Evolutionary conservation across 2,888 invertebrate genomes (phyloP).

Genomic region (Unio delphinus): DNA sequence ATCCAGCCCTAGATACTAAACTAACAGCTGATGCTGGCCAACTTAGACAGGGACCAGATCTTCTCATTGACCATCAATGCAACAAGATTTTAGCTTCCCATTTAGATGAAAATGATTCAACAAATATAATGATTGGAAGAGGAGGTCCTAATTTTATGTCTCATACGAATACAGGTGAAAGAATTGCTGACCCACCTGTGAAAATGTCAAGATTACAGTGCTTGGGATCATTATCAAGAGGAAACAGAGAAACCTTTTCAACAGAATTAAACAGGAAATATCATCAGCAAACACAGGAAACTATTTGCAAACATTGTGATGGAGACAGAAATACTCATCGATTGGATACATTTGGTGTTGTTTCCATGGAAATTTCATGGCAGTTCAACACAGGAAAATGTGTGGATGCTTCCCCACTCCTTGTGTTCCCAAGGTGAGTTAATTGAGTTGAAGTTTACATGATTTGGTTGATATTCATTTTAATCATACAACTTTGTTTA

Average conservation of each 20-base stretch:
- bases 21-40: too few relatives aligned
- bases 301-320: too few relatives aligned
- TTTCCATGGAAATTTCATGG: constrained; percentile 69
- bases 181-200: background rate
- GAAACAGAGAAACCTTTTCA: constrained; percentile 1
- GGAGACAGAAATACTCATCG: background rate
- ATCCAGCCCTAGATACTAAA: too few relatives aligned
- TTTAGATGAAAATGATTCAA: too few relatives aligned
- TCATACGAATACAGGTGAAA: too few relatives aligned
- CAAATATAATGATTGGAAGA: too few relatives aligned
- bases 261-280: background rate
- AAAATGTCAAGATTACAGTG: background rate
- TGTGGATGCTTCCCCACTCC: constrained; percentile 83
- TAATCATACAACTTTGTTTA: background rate
- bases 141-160: too few relatives aligned
- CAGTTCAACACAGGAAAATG: constrained; percentile 82
- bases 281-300: too few relatives aligned
- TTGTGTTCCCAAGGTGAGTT: constrained; percentile 46
- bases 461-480: background rate
- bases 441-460: background rate
- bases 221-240: constrained; percentile 5
- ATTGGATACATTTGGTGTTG: background rate
- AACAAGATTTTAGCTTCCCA: too few relatives aligned
- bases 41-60: too few relatives aligned
- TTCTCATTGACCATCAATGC: too few relatives aligned